Percentiles rank a stretch among this genome's conserved stretches.
Conservation (phyloP, 2,888 invertebrate species). For the Pyrrhosoma nymphula region DNA sequence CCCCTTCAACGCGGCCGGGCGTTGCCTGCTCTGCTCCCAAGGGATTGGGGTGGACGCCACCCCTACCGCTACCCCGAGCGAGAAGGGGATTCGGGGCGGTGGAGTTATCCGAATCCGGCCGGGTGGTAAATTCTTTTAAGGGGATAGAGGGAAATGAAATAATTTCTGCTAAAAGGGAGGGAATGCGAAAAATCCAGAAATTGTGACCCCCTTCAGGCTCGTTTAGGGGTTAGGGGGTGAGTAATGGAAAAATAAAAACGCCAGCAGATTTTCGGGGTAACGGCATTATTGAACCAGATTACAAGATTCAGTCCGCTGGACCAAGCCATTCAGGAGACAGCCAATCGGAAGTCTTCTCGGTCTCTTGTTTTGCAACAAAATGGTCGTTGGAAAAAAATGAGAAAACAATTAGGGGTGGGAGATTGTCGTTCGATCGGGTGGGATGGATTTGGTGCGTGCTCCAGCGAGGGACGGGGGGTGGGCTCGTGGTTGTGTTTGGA, state of each 20-base stretch:
- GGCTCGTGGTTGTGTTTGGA: no score
- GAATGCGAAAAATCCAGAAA: neutral
- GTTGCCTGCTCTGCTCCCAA: no score
- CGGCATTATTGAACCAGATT: constrained; percentile 1
- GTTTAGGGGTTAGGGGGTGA: neutral
- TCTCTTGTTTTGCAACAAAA: neutral
- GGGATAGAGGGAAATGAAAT: neutral
- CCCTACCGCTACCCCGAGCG: neutral
- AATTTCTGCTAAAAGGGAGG: no score
- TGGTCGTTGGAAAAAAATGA: neutral
- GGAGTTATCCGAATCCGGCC: neutral
- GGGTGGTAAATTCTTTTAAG: neutral
- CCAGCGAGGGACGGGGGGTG: no score
- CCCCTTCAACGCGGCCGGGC: no score
- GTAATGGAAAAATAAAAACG: neutral
- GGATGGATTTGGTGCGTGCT: no score
- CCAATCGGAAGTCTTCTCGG: neutral
- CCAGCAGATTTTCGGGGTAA: constrained; percentile 13
- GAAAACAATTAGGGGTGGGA: neutral
- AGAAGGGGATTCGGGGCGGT: neutral
- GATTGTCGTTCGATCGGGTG: neutral
- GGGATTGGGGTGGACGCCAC: neutral
- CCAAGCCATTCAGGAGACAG: constrained; percentile 1
- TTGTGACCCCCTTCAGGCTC: constrained; percentile 6
- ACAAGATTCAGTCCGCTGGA: neutral